A percentile compares a stretch with the other conserved stretches of the same genome.
These are phyloP conservation scores for Mylabris phalerata DNA, from an alignment of 1,140 invertebrate species.

Conservation along the genomic window DNA sequence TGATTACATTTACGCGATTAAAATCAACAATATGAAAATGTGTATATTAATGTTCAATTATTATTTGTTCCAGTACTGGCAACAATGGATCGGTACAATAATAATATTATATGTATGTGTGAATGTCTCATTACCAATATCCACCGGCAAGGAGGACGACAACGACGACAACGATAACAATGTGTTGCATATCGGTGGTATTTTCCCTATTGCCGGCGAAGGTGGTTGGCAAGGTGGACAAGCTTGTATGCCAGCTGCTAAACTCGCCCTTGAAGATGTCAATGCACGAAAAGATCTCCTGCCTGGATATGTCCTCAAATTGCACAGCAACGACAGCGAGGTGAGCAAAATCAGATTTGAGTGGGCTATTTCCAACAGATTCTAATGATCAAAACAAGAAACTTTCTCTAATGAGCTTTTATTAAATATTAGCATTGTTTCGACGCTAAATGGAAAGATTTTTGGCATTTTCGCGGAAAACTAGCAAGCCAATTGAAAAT, in stretches of 20 bases:
- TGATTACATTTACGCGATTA: too few species aligned
- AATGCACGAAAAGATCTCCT: slow-evolving; percentile 85
- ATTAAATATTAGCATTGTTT: neutral
- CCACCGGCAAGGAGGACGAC: too few species aligned
- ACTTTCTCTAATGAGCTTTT: too few species aligned
- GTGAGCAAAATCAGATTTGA: slow-evolving; percentile 50
- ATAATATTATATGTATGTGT: slow-evolving; percentile 28
- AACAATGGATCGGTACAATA: slow-evolving; percentile 36
- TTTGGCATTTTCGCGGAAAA: neutral
- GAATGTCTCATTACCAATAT: slow-evolving; percentile 14
- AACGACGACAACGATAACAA: slow-evolving; percentile 49
- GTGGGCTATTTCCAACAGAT: too few species aligned
- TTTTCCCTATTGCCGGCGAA: slow-evolving; percentile 92
- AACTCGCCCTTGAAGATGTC: slow-evolving; percentile 92
- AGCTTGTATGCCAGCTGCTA: slow-evolving; percentile 91
- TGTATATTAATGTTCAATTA: neutral
- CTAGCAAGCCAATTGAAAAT: too few species aligned
- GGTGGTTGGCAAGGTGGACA: slow-evolving; percentile 94
- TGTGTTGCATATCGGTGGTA: slow-evolving; percentile 91
- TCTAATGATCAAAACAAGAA: too few species aligned
- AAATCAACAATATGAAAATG: too few species aligned
- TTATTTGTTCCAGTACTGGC: slow-evolving; percentile 37
- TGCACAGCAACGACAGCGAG: slow-evolving; percentile 97
- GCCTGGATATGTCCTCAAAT: slow-evolving; percentile 81
- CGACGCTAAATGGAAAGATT: neutral